phyloP scores from a whole-genome alignment of 2,888 invertebrate species.

The Euplexia lucipara region DNA sequence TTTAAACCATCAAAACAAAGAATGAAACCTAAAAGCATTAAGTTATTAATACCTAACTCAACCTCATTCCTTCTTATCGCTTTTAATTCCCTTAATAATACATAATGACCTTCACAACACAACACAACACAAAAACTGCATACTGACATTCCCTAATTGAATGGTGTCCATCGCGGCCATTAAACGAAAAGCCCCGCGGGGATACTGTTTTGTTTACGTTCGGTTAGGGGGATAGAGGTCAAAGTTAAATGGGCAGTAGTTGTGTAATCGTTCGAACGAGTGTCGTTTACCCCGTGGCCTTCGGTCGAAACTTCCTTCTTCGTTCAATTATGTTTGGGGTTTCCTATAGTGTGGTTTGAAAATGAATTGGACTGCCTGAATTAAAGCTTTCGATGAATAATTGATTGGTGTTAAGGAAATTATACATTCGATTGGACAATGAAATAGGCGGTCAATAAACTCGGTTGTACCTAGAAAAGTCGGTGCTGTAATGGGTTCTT shows the following conservation, averaged over 20 bases:
- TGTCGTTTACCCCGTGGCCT: slow-evolving; percentile 89
- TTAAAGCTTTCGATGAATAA: slow-evolving; percentile 39
- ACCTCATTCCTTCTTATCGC: slow-evolving; percentile 14
- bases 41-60: slow-evolving; percentile 17
- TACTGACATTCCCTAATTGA: slow-evolving; percentile 52
- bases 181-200: slow-evolving; percentile 56
- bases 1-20: slow-evolving; percentile 7
- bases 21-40: neutral
- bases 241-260: slow-evolving; percentile 73
- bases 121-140: slow-evolving; percentile 55
- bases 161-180: slow-evolving; percentile 56
- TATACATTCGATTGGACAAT: neutral
- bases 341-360: slow-evolving; percentile 25
- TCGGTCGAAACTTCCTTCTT: slow-evolving; percentile 80
- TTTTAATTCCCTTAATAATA: slow-evolving; percentile 37
- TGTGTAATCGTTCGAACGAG: slow-evolving; percentile 80
- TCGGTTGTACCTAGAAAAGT: neutral
- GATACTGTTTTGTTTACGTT: slow-evolving; percentile 55
- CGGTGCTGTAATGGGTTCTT: no score
- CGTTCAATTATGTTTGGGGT: slow-evolving; percentile 68
- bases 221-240: slow-evolving; percentile 68
- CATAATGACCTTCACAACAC: slow-evolving; percentile 51
- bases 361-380: slow-evolving; percentile 28
- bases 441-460: slow-evolving; percentile 30
- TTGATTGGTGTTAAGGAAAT: slow-evolving; percentile 23